A percentile compares a stretch with the other conserved stretches of the same genome.
Conservation (phyloP, 2,888 invertebrate species). For the Byasa hedistus region DNA sequence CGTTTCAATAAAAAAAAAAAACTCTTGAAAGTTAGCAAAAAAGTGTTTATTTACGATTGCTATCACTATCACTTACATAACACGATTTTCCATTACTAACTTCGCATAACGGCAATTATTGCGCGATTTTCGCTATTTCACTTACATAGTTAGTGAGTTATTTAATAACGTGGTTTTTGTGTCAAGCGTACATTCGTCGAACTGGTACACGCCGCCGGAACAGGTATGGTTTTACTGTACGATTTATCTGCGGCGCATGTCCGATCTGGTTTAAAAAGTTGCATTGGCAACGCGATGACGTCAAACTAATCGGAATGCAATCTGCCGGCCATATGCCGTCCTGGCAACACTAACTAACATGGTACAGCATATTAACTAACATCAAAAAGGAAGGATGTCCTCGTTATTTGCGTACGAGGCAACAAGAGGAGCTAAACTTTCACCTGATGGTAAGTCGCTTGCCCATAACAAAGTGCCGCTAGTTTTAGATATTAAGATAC, state of each 20-base stretch:
- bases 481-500: too few relatives aligned
- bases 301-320: conserved; percentile 34
- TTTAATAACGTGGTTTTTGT: conserved; percentile 1
- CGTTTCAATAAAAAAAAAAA: too few relatives aligned
- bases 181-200: conserved; percentile 24
- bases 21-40: too few relatives aligned
- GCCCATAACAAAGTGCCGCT: too few relatives aligned
- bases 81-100: too few relatives aligned
- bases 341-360: conserved; percentile 7
- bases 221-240: conserved; percentile 6
- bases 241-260: conserved; percentile 19
- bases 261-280: conserved; percentile 24
- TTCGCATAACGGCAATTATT: too few relatives aligned
- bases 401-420: background rate
- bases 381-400: background rate
- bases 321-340: conserved; percentile 36
- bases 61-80: too few relatives aligned
- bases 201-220: conserved; percentile 13
- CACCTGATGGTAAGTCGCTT: too few relatives aligned
- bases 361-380: background rate
- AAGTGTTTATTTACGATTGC: too few relatives aligned
- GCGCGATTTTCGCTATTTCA: too few relatives aligned
- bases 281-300: conserved; percentile 37
- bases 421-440: too few relatives aligned
- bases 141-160: too few relatives aligned